Conservation (phyloP, 2,113 vertebrate genomes). For the Plecotus auritus region DNA sequence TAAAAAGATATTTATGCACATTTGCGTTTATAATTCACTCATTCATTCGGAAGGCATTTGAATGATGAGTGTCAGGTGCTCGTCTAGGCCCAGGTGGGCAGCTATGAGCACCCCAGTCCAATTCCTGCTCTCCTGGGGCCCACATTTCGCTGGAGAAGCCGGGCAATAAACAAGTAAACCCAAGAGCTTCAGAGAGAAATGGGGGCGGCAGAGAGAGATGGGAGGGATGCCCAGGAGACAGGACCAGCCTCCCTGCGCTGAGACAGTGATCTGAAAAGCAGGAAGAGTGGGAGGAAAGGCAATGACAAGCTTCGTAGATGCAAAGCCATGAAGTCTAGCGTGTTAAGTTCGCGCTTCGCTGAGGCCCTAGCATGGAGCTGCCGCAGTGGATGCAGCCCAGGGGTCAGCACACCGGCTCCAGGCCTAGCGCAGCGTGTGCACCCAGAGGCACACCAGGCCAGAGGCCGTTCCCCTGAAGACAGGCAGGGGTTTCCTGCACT, state of each 20-base stretch:
- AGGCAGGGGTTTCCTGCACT: not conserved
- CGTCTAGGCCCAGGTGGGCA: not conserved
- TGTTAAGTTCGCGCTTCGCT: fast-evolving
- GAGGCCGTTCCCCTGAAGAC: not conserved
- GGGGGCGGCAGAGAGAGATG: no score
- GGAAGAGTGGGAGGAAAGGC: not conserved
- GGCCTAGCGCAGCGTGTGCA: fast-evolving
- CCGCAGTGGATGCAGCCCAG: not conserved
- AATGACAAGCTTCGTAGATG: not conserved
- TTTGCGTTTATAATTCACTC: not conserved
- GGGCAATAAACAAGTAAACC: not conserved
- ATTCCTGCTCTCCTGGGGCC: not conserved
- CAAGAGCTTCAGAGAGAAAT: not conserved
- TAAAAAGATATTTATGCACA: not conserved
- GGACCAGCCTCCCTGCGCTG: not conserved
- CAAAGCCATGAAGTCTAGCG: not conserved
- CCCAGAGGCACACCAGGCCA: not conserved
- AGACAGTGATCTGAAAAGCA: not conserved
- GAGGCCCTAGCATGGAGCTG: not conserved
- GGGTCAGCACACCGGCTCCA: not conserved
- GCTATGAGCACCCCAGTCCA: not conserved
- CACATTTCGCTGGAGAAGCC: not conserved
- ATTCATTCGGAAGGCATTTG: not conserved
- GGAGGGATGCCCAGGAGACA: not conserved
- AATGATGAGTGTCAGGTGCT: not conserved